Evolutionary conservation across 2,888 invertebrate genomes (phyloP).

Genomic region (Pristionchus japonicus): DNA sequence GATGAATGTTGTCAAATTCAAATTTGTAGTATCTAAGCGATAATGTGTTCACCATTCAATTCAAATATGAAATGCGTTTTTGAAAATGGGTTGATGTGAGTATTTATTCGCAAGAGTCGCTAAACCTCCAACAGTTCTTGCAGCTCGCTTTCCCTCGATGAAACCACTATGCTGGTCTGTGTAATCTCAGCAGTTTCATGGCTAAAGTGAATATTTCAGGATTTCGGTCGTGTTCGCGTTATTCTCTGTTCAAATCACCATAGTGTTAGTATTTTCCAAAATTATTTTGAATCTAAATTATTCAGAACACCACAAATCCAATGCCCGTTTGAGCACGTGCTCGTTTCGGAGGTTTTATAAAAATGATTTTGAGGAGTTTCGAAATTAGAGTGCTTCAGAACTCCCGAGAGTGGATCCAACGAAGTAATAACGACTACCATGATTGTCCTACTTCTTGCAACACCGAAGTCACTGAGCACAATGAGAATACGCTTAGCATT

Average conservation of each 20-base stretch:
- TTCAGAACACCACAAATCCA: background rate
- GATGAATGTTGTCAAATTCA: too few species aligned
- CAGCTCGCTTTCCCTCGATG: too few species aligned
- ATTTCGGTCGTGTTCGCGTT: background rate
- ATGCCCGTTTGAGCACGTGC: background rate
- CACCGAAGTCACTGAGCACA: background rate
- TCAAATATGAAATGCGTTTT: background rate
- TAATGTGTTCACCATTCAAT: too few species aligned
- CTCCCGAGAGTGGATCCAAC: background rate
- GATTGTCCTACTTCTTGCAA: background rate
- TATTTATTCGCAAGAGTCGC: background rate
- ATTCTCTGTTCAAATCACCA: background rate
- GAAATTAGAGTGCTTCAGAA: too few species aligned
- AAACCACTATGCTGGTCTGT: too few species aligned
- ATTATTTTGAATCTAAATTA: background rate
- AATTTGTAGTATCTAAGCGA: too few species aligned
- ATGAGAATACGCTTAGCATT: background rate
- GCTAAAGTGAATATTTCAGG: background rate
- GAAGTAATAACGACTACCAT: background rate
- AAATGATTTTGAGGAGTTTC: too few species aligned
- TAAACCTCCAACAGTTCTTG: too few species aligned
- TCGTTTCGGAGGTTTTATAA: background rate
- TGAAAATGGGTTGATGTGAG: background rate
- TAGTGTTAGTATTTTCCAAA: background rate
- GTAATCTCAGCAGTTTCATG: too few species aligned